phyloP scores from a whole-genome alignment of 2,113 vertebrate genomes.

The Grammomys dolichurus region DNA sequence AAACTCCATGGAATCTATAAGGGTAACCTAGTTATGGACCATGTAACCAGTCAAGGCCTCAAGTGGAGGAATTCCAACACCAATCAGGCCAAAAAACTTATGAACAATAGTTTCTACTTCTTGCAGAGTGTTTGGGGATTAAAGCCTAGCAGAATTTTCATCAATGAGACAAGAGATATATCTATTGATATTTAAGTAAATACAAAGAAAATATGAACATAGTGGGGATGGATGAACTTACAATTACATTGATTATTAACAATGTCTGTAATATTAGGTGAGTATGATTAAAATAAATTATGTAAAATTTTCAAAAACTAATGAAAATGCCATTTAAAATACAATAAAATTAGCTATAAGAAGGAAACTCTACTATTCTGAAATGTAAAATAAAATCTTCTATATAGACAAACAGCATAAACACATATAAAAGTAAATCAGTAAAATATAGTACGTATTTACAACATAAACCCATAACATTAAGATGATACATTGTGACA shows the following conservation, averaged over 20 bases:
- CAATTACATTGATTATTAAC: not conserved
- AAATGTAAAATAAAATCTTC: not conserved
- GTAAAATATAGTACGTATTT: not conserved
- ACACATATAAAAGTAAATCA: not conserved
- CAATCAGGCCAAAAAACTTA: not conserved
- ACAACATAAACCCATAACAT: not conserved
- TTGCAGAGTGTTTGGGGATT: not conserved
- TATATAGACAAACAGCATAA: not conserved
- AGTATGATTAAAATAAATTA: not conserved
- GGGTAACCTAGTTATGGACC: not conserved
- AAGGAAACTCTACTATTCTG: not conserved
- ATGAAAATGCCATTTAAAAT: not conserved
- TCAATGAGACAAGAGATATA: not conserved
- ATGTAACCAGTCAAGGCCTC: not conserved
- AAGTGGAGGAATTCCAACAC: not conserved
- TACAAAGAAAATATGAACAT: not conserved
- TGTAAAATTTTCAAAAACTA: not conserved
- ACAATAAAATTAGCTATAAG: not conserved
- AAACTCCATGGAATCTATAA: not conserved
- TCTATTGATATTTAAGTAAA: not conserved
- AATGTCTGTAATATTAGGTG: not conserved
- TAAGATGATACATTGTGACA: not conserved
- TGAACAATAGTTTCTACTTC: not conserved
- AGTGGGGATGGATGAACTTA: not conserved
- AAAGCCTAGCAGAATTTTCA: not conserved